These are phyloP conservation scores for Morone saxatilis DNA, from an alignment of 2,113 vertebrate species.

Conservation along the genomic window DNA sequence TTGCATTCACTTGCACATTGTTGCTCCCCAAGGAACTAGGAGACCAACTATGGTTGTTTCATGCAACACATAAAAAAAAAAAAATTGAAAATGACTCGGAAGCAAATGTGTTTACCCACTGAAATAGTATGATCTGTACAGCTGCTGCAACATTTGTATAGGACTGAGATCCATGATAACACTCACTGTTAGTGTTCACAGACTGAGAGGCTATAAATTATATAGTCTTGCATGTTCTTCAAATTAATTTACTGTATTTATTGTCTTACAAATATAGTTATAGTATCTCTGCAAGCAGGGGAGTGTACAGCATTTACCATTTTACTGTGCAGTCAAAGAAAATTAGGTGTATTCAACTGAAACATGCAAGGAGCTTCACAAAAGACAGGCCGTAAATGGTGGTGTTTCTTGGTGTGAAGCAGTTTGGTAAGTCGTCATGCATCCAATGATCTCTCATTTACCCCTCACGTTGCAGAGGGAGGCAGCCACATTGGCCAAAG, in stretches of 20 bases:
- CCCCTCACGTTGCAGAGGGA: constrained; percentile 27
- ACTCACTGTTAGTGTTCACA: not conserved
- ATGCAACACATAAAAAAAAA: not conserved
- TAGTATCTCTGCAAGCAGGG: not conserved
- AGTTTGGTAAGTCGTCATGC: not conserved
- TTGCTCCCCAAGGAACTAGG: not conserved
- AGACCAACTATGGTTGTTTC: not conserved
- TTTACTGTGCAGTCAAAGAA: not conserved
- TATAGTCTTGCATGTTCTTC: not conserved
- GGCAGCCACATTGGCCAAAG: constrained; percentile 34
- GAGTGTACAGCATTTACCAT: not conserved
- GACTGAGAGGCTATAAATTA: not conserved
- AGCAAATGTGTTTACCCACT: not conserved
- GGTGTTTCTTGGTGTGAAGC: not conserved
- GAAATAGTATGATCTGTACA: not conserved
- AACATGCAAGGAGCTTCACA: not conserved
- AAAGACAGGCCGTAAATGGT: not conserved
- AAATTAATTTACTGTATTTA: not conserved
- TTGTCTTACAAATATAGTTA: not conserved
- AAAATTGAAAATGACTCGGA: not conserved
- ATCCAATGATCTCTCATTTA: constrained; percentile 11
- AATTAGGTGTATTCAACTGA: not conserved
- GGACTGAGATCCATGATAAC: no score
- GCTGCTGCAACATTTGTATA: not conserved
- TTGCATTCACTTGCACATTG: not conserved